Base-by-base conservation (phyloP, 2,888 invertebrate genomes). In the Drosophila mimetica region DNA sequence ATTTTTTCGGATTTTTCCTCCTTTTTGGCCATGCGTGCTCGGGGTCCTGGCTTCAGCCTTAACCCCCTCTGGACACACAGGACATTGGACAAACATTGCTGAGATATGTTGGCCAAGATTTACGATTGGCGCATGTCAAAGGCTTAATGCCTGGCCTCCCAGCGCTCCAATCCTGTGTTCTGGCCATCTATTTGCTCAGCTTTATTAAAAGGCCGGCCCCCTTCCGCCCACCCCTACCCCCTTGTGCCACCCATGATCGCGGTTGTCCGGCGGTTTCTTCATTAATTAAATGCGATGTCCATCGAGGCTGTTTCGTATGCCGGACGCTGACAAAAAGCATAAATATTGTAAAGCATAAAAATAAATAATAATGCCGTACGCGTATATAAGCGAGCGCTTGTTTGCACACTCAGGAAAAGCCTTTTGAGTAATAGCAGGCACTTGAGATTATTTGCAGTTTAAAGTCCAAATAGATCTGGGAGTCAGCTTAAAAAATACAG, bases 101-200 rank as follows among this genome's bases (percentile, higher is more conserved):
- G 84, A 83, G 88, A 88, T 87, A 87, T 85, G 84, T 86, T 84
- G 88, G 84, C 80, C 80, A 88, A 89, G 89, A 88, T 88, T 88
- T 88, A 88, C 88, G 89, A 86, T 85, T 89, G 88, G 86, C 86
- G 85, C 88, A 88, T 88, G 88, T 89, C 89, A 88, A 89, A 88
- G 83, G 89, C 79, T 88, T 86, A 83, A 88, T 76, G 81, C 76
- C 70, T 75, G 37, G 13, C 50, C 52, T 11, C 22, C 39, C 48
- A 60, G 20, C 37, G 57, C 9, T 46, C 34, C 69, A 69, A 28
- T 41, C 63, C 66, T 66, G 72, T 61, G 65, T 28, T 64, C 73
- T 14, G 75, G 39, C 72, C 51, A 67, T 34, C 66, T 80, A 83
- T 74, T 82, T 82, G 67, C 72, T 77, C 85, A 81, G 85, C 75